Evolutionary conservation across 1,140 invertebrate genomes (phyloP), one percentile per base, ranked within the genome.

Genomic region (Ptiloglossa arizonensis): DNA sequence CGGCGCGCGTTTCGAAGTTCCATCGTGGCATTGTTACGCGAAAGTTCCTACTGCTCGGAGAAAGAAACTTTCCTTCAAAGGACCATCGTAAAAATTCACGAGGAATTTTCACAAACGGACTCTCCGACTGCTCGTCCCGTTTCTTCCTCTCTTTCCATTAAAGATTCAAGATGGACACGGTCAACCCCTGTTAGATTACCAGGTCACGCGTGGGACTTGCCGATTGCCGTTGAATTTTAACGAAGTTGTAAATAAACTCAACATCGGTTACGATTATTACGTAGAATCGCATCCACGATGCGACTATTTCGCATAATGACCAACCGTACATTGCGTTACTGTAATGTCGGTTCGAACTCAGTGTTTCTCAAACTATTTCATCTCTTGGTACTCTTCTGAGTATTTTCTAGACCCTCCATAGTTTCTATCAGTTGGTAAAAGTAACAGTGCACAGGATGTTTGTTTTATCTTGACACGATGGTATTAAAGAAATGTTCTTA

Each of bases 321-420:
- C 15, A 22, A 0, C 27, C 29, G 19, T 60, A 44, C 52, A 59
- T 60, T 69, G 19, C 4, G 24, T 15, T 44, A 52, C 67, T 67
- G 27, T 75, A 67, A 75, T 57, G 50, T 38, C 27, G 52, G 24
- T 35, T 74, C 44, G 56, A 74, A 74, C 56, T 54, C n/a, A n/a
- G n/a, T n/a, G n/a, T n/a, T n/a, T n/a, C n/a, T n/a, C n/a, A n/a
- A n/a, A n/a, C n/a, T n/a, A n/a, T n/a, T n/a, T n/a, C n/a, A n/a
- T n/a, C n/a, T n/a, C n/a, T n/a, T n/a, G n/a, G n/a, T n/a, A n/a
- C n/a, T n/a, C n/a, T n/a, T n/a, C n/a, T n/a, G n/a, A n/a, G n/a
- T n/a, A n/a, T n/a, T n/a, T n/a, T n/a, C n/a, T n/a, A n/a, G n/a
- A n/a, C n/a, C n/a, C n/a, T n/a, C n/a, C n/a, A n/a, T n/a, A n/a